Conservation (phyloP, 2,797 vertebrate species). For the Enteromius argenteus region DNA sequence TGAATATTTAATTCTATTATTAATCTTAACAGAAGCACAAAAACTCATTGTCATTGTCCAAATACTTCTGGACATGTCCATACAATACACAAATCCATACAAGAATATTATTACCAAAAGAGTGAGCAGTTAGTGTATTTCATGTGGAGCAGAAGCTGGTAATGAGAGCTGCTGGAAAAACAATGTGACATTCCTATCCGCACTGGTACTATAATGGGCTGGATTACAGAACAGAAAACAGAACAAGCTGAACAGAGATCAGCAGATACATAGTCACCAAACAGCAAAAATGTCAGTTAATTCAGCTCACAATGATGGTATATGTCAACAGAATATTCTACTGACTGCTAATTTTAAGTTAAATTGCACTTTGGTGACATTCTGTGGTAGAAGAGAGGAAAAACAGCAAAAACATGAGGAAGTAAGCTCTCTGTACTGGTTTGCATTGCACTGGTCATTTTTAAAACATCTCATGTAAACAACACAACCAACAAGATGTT, state of each 20-base stretch:
- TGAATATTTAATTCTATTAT: too few species aligned
- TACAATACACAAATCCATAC: background rate
- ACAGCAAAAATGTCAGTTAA: background rate
- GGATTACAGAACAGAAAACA: slow-evolving; percentile 45
- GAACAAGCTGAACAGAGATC: background rate
- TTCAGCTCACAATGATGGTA: background rate
- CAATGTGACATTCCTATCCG: slow-evolving; percentile 43
- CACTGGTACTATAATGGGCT: slow-evolving; percentile 25
- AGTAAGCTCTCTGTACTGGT: background rate
- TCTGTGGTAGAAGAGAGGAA: slow-evolving; percentile 67
- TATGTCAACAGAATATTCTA: background rate
- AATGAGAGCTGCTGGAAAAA: slow-evolving; percentile 22
- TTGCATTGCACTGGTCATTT: background rate
- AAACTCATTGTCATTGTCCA: background rate
- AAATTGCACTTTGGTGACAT: slow-evolving; percentile 68
- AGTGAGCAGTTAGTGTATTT: slow-evolving; percentile 1
- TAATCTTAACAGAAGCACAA: too few species aligned
- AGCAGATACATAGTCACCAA: background rate
- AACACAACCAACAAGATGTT: background rate
- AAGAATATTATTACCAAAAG: background rate
- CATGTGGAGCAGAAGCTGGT: background rate
- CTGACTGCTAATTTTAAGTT: background rate
- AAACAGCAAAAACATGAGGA: slow-evolving; percentile 19
- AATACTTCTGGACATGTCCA: background rate
- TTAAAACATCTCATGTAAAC: background rate